phyloP scores from a whole-genome alignment of 2,888 invertebrate genomes.

The Epinotia brunnichana region DNA sequence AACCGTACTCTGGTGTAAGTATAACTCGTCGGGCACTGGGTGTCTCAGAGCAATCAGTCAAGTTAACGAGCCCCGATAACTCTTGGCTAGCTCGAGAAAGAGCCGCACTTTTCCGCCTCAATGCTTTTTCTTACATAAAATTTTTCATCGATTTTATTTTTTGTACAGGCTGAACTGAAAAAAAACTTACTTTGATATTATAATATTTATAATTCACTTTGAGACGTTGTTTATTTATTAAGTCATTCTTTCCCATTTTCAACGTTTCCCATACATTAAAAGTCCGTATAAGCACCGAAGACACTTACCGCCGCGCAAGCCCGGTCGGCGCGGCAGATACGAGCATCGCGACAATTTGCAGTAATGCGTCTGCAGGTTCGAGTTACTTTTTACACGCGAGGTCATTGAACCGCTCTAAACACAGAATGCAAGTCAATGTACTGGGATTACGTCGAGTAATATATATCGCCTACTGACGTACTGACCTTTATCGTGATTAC shows the following conservation, averaged over 20 bases:
- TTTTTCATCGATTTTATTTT: neutral
- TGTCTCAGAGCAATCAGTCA: conserved; percentile 31
- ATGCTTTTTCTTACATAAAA: neutral
- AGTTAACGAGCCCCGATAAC: conserved; percentile 34
- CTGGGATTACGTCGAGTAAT: conserved; percentile 63
- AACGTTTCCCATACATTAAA: conserved; percentile 36
- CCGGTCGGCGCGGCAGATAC: conserved; percentile 62
- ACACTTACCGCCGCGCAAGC: conserved; percentile 34
- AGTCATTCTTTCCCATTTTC: conserved; percentile 26
- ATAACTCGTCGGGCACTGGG: conserved; percentile 10
- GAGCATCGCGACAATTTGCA: conserved; percentile 75
- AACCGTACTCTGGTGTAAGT: conserved; percentile 8
- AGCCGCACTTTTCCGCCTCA: conserved; percentile 4
- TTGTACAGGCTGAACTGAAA: neutral
- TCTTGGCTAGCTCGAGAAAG: conserved; percentile 21
- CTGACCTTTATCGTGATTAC: conserved; percentile 40
- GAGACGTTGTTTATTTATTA: conserved; percentile 29
- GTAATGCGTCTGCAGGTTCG: conserved; percentile 71
- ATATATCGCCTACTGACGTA: conserved; percentile 45
- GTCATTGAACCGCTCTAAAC: conserved; percentile 72
- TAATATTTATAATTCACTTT: conserved; percentile 14
- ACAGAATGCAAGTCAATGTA: conserved; percentile 55
- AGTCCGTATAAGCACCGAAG: conserved; percentile 38
- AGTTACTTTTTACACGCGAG: conserved; percentile 74
- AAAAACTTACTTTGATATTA: neutral